A percentile compares a stretch with the other conserved stretches of the same genome.
Conservation (phyloP, 2,797 vertebrate genomes). For the Mormyrus hasselquistii region DNA sequence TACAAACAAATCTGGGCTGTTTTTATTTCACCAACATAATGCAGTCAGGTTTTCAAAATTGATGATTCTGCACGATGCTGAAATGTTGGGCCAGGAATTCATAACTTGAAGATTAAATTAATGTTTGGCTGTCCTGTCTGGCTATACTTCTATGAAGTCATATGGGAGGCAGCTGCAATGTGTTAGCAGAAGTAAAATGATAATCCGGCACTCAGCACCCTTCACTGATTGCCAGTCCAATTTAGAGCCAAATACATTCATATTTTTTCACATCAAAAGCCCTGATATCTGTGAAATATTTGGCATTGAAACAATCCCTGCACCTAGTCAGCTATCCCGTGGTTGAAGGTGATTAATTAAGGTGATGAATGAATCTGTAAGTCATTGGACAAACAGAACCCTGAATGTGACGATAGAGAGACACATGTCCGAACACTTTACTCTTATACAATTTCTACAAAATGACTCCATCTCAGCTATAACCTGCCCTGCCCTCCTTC, state of each 20-base stretch:
- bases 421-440: background rate
- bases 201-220: background rate
- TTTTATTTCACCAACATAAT: background rate
- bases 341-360: background rate
- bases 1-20: background rate
- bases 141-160: background rate
- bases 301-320: background rate
- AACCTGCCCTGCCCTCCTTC: background rate
- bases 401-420: background rate
- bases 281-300: background rate
- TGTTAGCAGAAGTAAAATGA: background rate
- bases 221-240: background rate
- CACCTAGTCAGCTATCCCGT: background rate
- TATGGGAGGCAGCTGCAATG: background rate
- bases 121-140: background rate
- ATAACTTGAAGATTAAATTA: constrained; percentile 2
- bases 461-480: background rate
- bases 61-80: background rate
- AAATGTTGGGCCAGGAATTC: background rate
- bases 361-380: background rate
- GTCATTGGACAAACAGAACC: background rate
- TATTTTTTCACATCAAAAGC: background rate
- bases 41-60: background rate
- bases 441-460: background rate
- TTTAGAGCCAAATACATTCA: background rate